These are phyloP conservation scores for Bombus breviceps DNA, from an alignment of 1,140 invertebrate genomes.

Conservation along the genomic window DNA sequence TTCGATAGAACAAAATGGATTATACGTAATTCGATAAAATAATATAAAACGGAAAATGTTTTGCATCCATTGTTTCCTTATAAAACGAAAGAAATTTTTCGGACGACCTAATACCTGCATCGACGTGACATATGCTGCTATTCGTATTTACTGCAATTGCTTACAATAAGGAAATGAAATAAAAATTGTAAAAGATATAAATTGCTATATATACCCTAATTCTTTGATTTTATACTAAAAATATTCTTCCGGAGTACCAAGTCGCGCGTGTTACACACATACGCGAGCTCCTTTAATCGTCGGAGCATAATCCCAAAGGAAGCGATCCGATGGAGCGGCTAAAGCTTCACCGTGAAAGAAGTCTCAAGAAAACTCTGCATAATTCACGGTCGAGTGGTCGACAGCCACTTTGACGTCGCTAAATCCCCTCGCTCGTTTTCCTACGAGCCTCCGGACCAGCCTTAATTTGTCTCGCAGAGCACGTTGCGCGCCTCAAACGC, in stretches of 20 bases:
- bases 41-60: too few species aligned
- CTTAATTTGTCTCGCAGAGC: conserved; percentile 66
- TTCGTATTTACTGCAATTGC: too few species aligned
- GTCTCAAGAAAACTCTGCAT: conserved; percentile 64
- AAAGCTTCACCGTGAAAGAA: conserved; percentile 28
- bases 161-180: too few species aligned
- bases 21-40: too few species aligned
- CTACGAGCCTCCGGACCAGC: conserved; percentile 42
- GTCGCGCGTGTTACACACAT: neutral
- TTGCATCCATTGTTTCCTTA: too few species aligned
- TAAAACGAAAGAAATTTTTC: too few species aligned
- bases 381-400: conserved; percentile 56
- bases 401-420: conserved; percentile 53
- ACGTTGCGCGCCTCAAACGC: conserved; percentile 63
- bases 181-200: too few species aligned
- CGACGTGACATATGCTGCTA: too few species aligned
- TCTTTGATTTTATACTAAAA: neutral
- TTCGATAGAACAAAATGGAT: too few species aligned
- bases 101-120: too few species aligned
- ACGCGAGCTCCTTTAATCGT: conserved; percentile 27
- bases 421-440: conserved; percentile 37
- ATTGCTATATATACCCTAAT: neutral
- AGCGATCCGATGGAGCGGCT: conserved; percentile 15
- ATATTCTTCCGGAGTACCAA: neutral
- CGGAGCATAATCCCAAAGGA: conserved; percentile 32